These are phyloP conservation scores for Boloria euphrosyne DNA, from an alignment of 2,888 invertebrate species.

Conservation along the genomic window DNA sequence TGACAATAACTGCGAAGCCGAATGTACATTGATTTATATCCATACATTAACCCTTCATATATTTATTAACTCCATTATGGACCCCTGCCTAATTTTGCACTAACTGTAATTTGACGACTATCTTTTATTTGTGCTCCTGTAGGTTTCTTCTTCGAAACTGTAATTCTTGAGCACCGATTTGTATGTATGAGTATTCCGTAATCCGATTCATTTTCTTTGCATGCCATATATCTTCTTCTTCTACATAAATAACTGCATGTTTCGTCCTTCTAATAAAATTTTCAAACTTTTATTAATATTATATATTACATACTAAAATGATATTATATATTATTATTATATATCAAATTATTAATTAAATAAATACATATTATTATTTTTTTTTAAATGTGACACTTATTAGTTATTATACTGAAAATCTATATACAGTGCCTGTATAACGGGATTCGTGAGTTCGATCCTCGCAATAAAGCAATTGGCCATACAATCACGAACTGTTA, in stretches of 20 bases:
- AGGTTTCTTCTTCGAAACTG: constrained; percentile 2
- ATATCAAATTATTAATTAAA: too few relatives aligned
- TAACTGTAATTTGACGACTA: not conserved
- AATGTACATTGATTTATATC: not conserved
- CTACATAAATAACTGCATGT: constrained; percentile 5
- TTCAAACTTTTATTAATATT: too few relatives aligned
- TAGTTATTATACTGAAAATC: too few relatives aligned
- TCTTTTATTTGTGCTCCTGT: constrained; percentile 4
- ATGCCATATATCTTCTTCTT: constrained; percentile 1
- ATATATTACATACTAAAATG: too few relatives aligned
- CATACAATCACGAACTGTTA: too few relatives aligned
- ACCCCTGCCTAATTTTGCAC: constrained; percentile 2
- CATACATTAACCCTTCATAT: too few relatives aligned
- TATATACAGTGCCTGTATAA: too few relatives aligned
- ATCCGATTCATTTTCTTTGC: not conserved
- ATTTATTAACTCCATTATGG: not conserved
- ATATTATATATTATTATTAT: too few relatives aligned
- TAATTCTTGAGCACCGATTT: not conserved
- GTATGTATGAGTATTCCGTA: constrained; percentile 5
- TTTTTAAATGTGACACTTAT: too few relatives aligned
- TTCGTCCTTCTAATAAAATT: not conserved
- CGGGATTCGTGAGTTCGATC: too few relatives aligned
- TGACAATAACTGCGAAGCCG: not conserved
- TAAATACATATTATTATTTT: too few relatives aligned
- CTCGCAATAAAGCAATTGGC: too few relatives aligned